Conservation (phyloP, 2,113 vertebrate species). For the human region GRCh38 chr22:22487501-22488000, state of each 20-base stretch:
- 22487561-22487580: constrained; percentile 36
- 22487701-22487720: background rate
- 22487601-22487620: constrained; percentile 6
- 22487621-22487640: background rate
- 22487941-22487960: constrained; percentile 73
- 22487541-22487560: background rate
- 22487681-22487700: background rate
- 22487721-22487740: background rate
- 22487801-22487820: background rate
- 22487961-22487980: constrained; percentile 79
- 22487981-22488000: constrained; percentile 77
- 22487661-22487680: background rate
- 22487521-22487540: background rate
- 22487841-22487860: constrained; percentile 53
- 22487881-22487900: constrained; percentile 71
- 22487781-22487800: constrained; percentile 14
- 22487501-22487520: background rate
- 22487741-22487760: background rate
- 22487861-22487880: constrained; percentile 26
- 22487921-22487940: constrained; percentile 72
- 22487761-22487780: background rate
- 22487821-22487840: constrained; percentile 64
- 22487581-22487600: constrained; percentile 42
- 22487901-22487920: constrained; percentile 73
- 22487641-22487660: background rate